A percentile compares a stretch with the other conserved stretches of the same genome.
These are phyloP conservation scores for Acridotheres tristis DNA, from an alignment of 2,797 vertebrate species.

Conservation along the genomic window DNA sequence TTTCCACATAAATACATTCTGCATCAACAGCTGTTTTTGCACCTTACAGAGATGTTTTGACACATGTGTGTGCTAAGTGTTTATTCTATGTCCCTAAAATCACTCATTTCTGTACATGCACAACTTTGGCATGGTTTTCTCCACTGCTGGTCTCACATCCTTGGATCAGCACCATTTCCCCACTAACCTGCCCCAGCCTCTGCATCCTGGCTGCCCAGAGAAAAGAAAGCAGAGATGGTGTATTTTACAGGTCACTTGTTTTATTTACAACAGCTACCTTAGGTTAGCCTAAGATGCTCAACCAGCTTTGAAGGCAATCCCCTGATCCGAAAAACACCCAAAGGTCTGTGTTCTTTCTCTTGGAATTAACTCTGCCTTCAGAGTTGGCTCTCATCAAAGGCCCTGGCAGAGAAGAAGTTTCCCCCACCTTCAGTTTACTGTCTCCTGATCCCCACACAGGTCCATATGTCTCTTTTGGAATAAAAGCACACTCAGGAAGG, in stretches of 20 bases:
- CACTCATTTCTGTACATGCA: background rate
- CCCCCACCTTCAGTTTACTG: background rate
- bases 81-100: background rate
- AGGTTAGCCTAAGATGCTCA: conserved; percentile 8
- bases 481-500: background rate
- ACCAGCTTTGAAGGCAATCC: conserved; percentile 22
- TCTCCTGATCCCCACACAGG: background rate
- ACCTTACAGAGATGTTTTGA: background rate
- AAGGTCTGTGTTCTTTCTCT: background rate
- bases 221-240: background rate
- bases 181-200: background rate
- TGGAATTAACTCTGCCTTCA: conserved; percentile 18
- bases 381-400: background rate
- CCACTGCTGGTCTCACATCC: background rate
- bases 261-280: conserved; percentile 1
- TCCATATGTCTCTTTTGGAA: background rate
- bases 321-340: conserved; percentile 30
- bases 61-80: background rate
- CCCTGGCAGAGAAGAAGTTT: background rate
- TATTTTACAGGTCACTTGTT: conserved; percentile 16
- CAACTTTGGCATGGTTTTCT: background rate
- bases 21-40: background rate
- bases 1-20: conserved; percentile 8
- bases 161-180: background rate
- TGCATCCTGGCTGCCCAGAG: background rate